A percentile compares a stretch with the other conserved stretches of the same genome.
These are phyloP conservation scores for Schizaphis graminum DNA, from an alignment of 2,888 invertebrate genomes.

Conservation along the genomic window DNA sequence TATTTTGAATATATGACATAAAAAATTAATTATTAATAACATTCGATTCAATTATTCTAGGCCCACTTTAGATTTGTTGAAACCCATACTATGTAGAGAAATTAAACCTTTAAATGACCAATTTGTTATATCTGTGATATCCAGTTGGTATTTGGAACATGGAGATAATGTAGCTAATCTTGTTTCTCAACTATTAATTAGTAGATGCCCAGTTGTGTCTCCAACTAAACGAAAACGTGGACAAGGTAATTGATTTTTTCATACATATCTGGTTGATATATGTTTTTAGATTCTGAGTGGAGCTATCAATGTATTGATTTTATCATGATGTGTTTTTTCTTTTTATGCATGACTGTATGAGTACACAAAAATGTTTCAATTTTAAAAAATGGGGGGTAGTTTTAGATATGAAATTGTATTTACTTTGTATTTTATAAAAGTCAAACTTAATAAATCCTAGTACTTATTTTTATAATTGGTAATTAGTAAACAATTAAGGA, in stretches of 20 bases:
- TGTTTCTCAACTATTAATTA: conserved; percentile 83
- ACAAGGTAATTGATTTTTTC: conserved; percentile 67
- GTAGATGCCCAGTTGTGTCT: conserved; percentile 87
- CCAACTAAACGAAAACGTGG: conserved; percentile 91
- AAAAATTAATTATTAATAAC: not conserved
- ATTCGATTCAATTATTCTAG: conserved; percentile 71
- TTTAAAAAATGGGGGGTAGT: too few species aligned
- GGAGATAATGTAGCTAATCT: conserved; percentile 90
- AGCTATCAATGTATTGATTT: too few species aligned
- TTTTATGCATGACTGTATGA: too few species aligned
- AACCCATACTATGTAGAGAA: conserved; percentile 84
- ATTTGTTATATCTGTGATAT: conserved; percentile 91
- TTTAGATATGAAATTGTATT: too few species aligned
- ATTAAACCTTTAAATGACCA: conserved; percentile 82
- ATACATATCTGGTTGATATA: not conserved
- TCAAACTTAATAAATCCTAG: too few species aligned
- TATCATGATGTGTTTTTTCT: too few species aligned
- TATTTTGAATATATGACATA: not conserved
- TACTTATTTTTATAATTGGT: too few species aligned
- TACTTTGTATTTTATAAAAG: too few species aligned
- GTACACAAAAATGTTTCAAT: too few species aligned
- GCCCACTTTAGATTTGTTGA: conserved; percentile 87
- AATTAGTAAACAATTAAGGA: too few species aligned
- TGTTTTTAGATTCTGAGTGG: not conserved
- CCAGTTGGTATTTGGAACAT: conserved; percentile 94